phyloP scores from a whole-genome alignment of 2,797 vertebrate genomes.

The Enteromius thamalakanensis region DNA sequence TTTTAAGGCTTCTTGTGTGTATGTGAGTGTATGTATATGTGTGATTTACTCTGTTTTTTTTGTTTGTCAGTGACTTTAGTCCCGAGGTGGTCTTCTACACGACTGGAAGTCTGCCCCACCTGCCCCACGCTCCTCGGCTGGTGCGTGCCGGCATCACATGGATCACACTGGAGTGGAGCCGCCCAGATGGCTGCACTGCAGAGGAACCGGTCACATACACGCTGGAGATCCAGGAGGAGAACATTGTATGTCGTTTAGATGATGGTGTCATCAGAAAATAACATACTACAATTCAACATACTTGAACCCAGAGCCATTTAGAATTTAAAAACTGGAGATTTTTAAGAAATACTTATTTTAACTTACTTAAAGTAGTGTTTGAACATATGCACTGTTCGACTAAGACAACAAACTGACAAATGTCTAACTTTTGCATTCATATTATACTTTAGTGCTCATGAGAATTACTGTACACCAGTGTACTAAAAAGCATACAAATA shows the following conservation, averaged over 20 bases:
- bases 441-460: neutral
- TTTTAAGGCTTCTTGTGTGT: slow-evolving; percentile 7
- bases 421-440: neutral
- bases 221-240: slow-evolving; percentile 95
- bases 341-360: neutral
- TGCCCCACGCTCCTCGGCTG: slow-evolving; percentile 89
- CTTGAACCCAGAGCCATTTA: neutral
- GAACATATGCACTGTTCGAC: neutral
- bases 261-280: neutral
- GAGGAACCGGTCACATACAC: slow-evolving; percentile 93
- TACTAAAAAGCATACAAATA: neutral
- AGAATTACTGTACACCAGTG: neutral
- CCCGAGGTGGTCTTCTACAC: slow-evolving; percentile 93
- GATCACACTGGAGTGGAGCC: slow-evolving; percentile 92
- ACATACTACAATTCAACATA: neutral
- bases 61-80: slow-evolving; percentile 86
- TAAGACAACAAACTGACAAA: neutral
- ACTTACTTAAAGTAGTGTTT: neutral
- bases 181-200: slow-evolving; percentile 86
- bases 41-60: neutral
- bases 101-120: slow-evolving; percentile 89
- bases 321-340: neutral
- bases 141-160: slow-evolving; percentile 93
- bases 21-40: neutral
- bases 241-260: slow-evolving; percentile 79